Percentiles rank a stretch among this genome's conserved stretches.
Conservation (phyloP, 2,113 vertebrate genomes). For the human (Homo sapiens) region GRCh38 chrX:25180001-25180500, state of each 20-base stretch:
- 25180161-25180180: conserved; percentile 89
- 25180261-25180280: conserved; percentile 92
- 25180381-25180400: conserved; percentile 79
- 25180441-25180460: conserved; percentile 83
- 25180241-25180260: conserved; percentile 90
- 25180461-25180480: conserved; percentile 83
- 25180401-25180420: conserved; percentile 82
- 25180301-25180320: conserved; percentile 85
- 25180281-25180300: conserved; percentile 90
- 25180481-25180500: conserved; percentile 79
- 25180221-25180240: conserved; percentile 90
- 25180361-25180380: conserved; percentile 78
- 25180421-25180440: conserved; percentile 83
- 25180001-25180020: conserved; percentile 89
- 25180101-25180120: conserved; percentile 85
- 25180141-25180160: conserved; percentile 88
- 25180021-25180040: conserved; percentile 89
- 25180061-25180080: conserved; percentile 83
- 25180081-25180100: conserved; percentile 88
- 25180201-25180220: conserved; percentile 93
- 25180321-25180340: conserved; percentile 86
- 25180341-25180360: conserved; percentile 83
- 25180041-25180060: conserved; percentile 85
- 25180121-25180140: conserved; percentile 86
- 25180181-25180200: conserved; percentile 90